These are phyloP conservation scores for Leucophenga maculata DNA, from an alignment of 2,888 invertebrate species.

Conservation along the genomic window DNA sequence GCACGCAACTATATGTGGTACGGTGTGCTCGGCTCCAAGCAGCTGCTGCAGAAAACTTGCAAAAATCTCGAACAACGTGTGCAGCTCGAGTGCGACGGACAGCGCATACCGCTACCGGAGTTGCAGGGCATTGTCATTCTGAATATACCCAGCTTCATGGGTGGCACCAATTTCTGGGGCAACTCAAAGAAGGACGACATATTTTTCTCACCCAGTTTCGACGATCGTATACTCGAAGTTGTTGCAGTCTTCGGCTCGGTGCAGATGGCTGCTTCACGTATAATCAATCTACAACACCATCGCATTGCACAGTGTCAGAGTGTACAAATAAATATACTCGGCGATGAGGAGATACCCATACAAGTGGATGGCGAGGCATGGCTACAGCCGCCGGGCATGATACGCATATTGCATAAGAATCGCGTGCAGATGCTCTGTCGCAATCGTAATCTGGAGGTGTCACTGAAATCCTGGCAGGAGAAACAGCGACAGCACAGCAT, in stretches of 20 bases:
- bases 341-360: slow-evolving; percentile 93
- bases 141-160: slow-evolving; percentile 98
- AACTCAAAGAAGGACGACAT: slow-evolving; percentile 92
- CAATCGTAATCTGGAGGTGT: slow-evolving; percentile 91
- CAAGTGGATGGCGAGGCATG: slow-evolving; percentile 99
- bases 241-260: slow-evolving; percentile 98
- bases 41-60: slow-evolving; percentile 90
- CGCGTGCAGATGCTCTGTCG: slow-evolving; percentile 96
- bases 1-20: slow-evolving; percentile 98
- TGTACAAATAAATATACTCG: slow-evolving; percentile 95
- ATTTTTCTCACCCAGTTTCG: slow-evolving; percentile 94
- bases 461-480: slow-evolving; percentile 89
- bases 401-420: slow-evolving; percentile 96
- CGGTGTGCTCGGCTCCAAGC: slow-evolving; percentile 83
- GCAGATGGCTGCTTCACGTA: slow-evolving; percentile 96
- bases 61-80: slow-evolving; percentile 96
- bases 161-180: slow-evolving; percentile 99
- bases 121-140: slow-evolving; percentile 96
- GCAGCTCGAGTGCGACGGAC: slow-evolving; percentile 96
- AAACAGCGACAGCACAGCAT: slow-evolving; percentile 79
- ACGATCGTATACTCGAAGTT: slow-evolving; percentile 96
- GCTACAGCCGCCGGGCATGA: slow-evolving; percentile 97
- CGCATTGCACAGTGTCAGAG: slow-evolving; percentile 97
- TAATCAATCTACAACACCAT: slow-evolving; percentile 96
- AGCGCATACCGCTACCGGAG: slow-evolving; percentile 94